Evolutionary conservation across 2,888 invertebrate species (phyloP).

Genomic region (Aquatica leii): DNA sequence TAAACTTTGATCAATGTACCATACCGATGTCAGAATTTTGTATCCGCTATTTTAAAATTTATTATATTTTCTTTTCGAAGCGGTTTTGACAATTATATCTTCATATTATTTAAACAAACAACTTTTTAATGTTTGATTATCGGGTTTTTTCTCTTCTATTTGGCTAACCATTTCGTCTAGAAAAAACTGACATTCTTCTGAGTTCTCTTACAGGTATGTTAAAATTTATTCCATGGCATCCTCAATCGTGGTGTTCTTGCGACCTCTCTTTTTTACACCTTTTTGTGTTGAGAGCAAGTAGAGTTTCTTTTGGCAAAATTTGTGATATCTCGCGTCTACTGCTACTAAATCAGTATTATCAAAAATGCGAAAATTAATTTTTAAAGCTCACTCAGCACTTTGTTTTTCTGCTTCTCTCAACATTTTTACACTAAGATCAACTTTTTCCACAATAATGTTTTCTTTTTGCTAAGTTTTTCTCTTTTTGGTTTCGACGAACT

Average conservation of each 20-base stretch:
- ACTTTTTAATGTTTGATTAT: neutral
- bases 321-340: conserved; percentile 21
- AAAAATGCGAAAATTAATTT: conserved; percentile 16
- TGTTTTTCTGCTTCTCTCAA: conserved; percentile 16
- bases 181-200: conserved; percentile 19
- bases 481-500: conserved; percentile 5
- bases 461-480: conserved; percentile 11
- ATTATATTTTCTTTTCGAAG: too few relatives aligned
- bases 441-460: conserved; percentile 10
- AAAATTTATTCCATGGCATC: conserved; percentile 33
- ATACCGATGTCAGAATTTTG: conserved; percentile 8
- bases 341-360: conserved; percentile 18
- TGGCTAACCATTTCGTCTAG: conserved; percentile 25
- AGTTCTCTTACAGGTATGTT: conserved; percentile 18
- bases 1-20: neutral
- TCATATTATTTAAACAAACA: conserved; percentile 4
- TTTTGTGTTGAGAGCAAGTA: neutral
- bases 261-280: conserved; percentile 24
- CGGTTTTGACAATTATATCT: neutral
- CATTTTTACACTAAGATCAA: conserved; percentile 7
- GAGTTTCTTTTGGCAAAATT: conserved; percentile 1
- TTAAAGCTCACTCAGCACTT: conserved; percentile 11
- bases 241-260: conserved; percentile 27
- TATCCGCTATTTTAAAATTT: conserved; percentile 1
- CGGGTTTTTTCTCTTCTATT: conserved; percentile 2